Conservation (phyloP, 2,888 invertebrate species). For the Aproaerema taeniolella region DNA sequence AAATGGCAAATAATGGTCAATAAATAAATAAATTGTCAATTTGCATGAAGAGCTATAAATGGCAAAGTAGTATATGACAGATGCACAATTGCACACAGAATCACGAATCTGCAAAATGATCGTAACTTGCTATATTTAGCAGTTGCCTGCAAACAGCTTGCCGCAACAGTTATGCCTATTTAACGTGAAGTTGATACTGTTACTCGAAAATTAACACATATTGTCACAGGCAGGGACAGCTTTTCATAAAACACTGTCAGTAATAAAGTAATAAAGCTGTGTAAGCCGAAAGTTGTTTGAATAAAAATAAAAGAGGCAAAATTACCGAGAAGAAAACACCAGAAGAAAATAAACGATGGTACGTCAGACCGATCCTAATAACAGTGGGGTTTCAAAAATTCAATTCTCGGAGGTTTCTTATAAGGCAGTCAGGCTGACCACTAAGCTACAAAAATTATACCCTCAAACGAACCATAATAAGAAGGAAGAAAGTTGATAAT, state of each 20-base stretch:
- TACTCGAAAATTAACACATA: constrained; percentile 41
- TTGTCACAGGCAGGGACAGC: constrained; percentile 1
- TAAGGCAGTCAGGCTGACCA: constrained; percentile 8
- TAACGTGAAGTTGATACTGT: constrained; percentile 48
- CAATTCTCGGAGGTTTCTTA: constrained; percentile 12
- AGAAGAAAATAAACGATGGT: constrained; percentile 2
- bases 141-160: constrained; percentile 44
- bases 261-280: too few relatives aligned
- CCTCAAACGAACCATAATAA: background rate
- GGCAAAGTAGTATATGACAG: constrained; percentile 2
- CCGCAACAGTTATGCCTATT: constrained; percentile 47
- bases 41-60: constrained; percentile 2
- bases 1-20: too few relatives aligned
- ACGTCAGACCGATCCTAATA: constrained; percentile 10
- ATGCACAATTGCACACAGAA: constrained; percentile 40
- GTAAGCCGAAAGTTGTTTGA: too few relatives aligned
- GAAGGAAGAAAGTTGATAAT: constrained; percentile 38
- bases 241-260: background rate
- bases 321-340: constrained; percentile 7
- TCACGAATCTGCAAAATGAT: too few relatives aligned
- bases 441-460: constrained; percentile 15
- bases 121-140: constrained; percentile 57
- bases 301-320: too few relatives aligned
- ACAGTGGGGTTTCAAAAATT: constrained; percentile 10
- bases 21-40: too few relatives aligned